Evolutionary conservation across 2,888 invertebrate genomes (phyloP), one percentile per base, ranked within the genome.

Genomic region (Corythucha ciliata): DNA sequence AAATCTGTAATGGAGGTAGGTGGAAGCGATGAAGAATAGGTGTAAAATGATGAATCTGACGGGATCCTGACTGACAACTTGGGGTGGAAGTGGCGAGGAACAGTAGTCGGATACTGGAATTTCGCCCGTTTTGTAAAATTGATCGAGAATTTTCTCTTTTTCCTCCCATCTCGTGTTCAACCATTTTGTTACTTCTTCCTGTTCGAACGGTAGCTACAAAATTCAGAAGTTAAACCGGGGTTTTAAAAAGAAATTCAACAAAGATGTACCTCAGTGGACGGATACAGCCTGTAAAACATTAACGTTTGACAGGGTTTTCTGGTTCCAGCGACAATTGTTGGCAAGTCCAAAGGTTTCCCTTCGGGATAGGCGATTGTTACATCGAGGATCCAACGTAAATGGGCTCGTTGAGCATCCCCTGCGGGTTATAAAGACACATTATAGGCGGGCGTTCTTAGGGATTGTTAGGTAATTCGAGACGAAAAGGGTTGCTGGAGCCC

Each of bases 341-440:
- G 76, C 54, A 91, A 73, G 67, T 88, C 86, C 37, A 91, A 68
- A 0, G 92, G 88, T 50, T 81, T 74, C 33, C 85, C 82, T 49
- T 87, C 79, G 1, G 90, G 86, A 72, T 94, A 94, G 34, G 88
- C 92, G 66, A 94, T 82, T 48, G 94, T 94, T 62, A 93, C 80
- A 68, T 94, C 93, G 56, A 94, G 71, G 49, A 94, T 74, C 82
- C 90, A 94, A 63, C 84, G 75, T 56, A 81, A 70, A 64, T 27
- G 29, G 14, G 8, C 29, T 8, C 29, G 8, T 29, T 29, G 8
- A n/a, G n/a, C n/a, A n/a, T n/a, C n/a, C n/a, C n/a, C n/a, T n/a
- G n/a, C n/a, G n/a, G n/a, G n/a, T n/a, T n/a, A n/a, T n/a, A n/a
- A n/a, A n/a, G n/a, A n/a, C n/a, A n/a, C n/a, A n/a, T n/a, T n/a